Conservation (phyloP, 2,113 vertebrate species). For the Gavialis gangeticus region DNA sequence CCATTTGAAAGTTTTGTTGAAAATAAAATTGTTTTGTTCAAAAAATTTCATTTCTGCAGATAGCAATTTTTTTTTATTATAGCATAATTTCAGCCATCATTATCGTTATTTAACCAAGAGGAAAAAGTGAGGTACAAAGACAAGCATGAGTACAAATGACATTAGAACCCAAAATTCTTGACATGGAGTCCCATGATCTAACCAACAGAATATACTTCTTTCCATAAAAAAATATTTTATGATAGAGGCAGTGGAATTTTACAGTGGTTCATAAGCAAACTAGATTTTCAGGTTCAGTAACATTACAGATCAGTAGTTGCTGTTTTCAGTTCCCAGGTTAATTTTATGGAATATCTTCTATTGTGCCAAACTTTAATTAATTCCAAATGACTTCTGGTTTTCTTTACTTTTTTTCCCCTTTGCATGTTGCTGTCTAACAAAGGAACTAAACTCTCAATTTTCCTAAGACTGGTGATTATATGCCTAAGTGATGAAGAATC, state of each 20-base stretch:
- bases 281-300: slow-evolving; percentile 52
- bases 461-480: slow-evolving; percentile 13
- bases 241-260: slow-evolving; percentile 43
- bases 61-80: too few relatives aligned
- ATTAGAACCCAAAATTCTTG: not conserved
- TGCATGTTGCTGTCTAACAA: slow-evolving; percentile 35
- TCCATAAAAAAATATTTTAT: not conserved
- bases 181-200: not conserved
- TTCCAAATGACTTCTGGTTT: slow-evolving; percentile 53
- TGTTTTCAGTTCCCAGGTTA: slow-evolving; percentile 54
- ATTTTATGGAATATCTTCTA: slow-evolving; percentile 61
- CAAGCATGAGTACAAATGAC: slow-evolving; percentile 22
- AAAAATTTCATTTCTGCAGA: too few relatives aligned
- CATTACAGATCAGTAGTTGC: slow-evolving; percentile 1
- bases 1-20: too few relatives aligned
- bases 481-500: slow-evolving; percentile 9
- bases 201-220: not conserved
- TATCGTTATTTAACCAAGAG: not conserved
- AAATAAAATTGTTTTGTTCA: too few relatives aligned
- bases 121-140: not conserved
- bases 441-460: slow-evolving; percentile 44
- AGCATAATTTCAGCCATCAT: not conserved
- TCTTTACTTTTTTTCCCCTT: not conserved
- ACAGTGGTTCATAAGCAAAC: slow-evolving; percentile 32
- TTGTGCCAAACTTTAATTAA: slow-evolving; percentile 53